phyloP scores from a whole-genome alignment of 2,113 vertebrate genomes.

The Alosa alosa region DNA sequence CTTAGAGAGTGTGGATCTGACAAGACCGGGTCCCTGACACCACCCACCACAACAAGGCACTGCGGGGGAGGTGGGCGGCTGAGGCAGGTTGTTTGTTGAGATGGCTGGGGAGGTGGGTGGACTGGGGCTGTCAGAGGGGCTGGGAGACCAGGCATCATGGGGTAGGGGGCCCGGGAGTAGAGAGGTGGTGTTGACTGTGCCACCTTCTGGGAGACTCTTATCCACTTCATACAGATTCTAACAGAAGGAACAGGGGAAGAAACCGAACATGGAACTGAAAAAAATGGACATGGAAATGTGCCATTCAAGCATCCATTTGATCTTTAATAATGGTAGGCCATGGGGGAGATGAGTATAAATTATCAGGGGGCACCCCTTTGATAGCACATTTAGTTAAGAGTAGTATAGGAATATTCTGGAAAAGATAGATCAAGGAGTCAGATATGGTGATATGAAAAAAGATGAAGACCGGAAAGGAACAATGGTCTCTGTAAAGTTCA shows the following conservation, averaged over 20 bases:
- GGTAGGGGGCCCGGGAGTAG: conserved; percentile 6
- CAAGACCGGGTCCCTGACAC: conserved; percentile 62
- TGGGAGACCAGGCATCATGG: conserved; percentile 1
- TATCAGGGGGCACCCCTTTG: not conserved
- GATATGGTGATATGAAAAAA: not conserved
- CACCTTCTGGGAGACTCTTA: not conserved
- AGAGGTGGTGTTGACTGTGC: not conserved
- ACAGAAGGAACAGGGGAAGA: not conserved
- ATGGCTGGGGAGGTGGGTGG: conserved; percentile 24
- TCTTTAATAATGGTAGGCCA: no score
- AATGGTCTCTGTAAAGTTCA: not conserved
- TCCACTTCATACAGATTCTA: not conserved
- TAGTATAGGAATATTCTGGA: not conserved
- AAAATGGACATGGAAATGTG: not conserved
- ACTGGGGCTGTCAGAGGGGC: not conserved
- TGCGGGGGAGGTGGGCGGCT: conserved; percentile 36
- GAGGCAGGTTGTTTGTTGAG: conserved; percentile 1
- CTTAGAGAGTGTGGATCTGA: conserved; percentile 77
- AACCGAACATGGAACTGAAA: not conserved
- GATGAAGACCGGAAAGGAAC: no score
- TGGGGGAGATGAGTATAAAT: not conserved
- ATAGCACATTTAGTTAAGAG: not conserved
- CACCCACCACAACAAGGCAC: conserved; percentile 67
- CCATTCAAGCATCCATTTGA: not conserved
- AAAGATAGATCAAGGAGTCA: not conserved